Evolutionary conservation across 1,140 invertebrate genomes (phyloP).

Genomic region (Drosophila punjabiensis): DNA sequence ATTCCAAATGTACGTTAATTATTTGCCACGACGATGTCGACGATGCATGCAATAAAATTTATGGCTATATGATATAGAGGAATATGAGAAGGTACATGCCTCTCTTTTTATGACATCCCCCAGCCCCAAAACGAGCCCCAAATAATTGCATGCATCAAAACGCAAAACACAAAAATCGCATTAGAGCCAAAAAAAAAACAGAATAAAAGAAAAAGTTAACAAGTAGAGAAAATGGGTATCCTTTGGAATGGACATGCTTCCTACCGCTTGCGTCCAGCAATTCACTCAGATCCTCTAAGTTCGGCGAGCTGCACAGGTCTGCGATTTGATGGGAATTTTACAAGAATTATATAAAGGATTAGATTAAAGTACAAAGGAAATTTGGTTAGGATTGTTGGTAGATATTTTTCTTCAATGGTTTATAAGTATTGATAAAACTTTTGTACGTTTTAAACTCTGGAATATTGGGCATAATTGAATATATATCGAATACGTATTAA

Average conservation of each 20-base stretch:
- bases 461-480: not conserved
- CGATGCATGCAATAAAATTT: conserved; percentile 79
- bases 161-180: conserved; percentile 32
- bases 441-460: not conserved
- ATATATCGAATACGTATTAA: not conserved
- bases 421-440: not conserved
- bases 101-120: conserved; percentile 26
- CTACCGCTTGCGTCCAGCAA: conserved; percentile 82
- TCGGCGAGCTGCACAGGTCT: conserved; percentile 74
- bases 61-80: conserved; percentile 61
- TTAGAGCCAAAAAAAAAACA: conserved; percentile 22
- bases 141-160: conserved; percentile 70
- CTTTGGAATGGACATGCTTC: conserved; percentile 29
- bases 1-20: conserved; percentile 83
- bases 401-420: not conserved
- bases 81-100: conserved; percentile 3
- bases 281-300: conserved; percentile 76
- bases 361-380: not conserved
- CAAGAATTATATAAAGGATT: conserved; percentile 25
- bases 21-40: conserved; percentile 68
- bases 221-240: conserved; percentile 22
- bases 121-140: conserved; percentile 54
- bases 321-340: conserved; percentile 21
- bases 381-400: not conserved
- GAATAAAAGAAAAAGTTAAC: conserved; percentile 13